A percentile compares a stretch with the other conserved stretches of the same genome.
Evolutionary conservation across 2,113 vertebrate genomes (phyloP).

Genomic region (Leptocoma aspasia): DNA sequence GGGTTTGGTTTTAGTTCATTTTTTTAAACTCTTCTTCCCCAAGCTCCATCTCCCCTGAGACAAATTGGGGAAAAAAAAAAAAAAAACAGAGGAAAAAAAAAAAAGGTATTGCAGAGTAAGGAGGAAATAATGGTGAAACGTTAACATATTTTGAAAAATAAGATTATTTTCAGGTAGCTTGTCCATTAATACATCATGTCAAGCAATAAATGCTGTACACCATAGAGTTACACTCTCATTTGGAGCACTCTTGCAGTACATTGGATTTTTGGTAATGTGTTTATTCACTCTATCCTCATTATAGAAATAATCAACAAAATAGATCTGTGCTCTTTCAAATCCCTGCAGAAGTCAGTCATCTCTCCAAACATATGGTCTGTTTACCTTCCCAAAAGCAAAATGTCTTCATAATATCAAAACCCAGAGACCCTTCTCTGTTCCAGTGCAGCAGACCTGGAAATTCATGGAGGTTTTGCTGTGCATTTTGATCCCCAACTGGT

Average conservation of each 20-base stretch:
- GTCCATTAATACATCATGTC: background rate
- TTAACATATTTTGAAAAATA: background rate
- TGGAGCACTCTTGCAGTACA: constrained; percentile 11
- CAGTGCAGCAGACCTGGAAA: constrained; percentile 49
- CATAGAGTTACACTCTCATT: background rate
- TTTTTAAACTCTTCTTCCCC: background rate
- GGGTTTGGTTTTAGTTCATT: background rate
- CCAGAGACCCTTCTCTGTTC: constrained; percentile 29
- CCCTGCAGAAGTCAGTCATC: constrained; percentile 39
- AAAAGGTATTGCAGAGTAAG: background rate
- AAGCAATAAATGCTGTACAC: background rate
- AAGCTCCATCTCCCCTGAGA: background rate
- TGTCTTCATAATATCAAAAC: constrained; percentile 34
- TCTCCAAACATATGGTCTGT: constrained; percentile 61
- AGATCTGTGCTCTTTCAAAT: constrained; percentile 33
- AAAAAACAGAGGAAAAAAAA: background rate
- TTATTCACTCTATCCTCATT: constrained; percentile 49
- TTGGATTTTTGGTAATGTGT: constrained; percentile 35
- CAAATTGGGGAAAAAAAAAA: background rate
- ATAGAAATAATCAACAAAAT: constrained; percentile 61
- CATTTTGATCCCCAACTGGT: background rate
- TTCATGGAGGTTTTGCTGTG: background rate
- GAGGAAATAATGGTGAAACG: background rate
- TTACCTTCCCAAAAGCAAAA: constrained; percentile 46
- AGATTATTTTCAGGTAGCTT: background rate